These are phyloP conservation scores for Thumatha senex DNA, from an alignment of 2,888 invertebrate genomes.

Conservation along the genomic window DNA sequence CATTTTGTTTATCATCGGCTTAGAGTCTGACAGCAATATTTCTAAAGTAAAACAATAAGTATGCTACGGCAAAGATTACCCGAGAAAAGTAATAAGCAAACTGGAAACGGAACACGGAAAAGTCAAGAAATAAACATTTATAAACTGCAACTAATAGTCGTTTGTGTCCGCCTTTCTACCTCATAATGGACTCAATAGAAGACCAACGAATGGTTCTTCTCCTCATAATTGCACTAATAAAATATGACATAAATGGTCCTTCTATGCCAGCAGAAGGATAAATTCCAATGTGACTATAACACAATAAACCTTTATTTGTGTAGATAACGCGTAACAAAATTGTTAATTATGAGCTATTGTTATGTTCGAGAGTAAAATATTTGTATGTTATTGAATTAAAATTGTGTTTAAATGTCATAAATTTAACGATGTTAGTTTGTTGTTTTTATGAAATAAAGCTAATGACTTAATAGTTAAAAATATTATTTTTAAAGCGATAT, in stretches of 20 bases:
- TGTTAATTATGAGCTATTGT: constrained; percentile 17
- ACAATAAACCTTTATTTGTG: constrained; percentile 22
- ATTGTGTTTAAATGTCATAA: background rate
- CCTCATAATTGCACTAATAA: constrained; percentile 21
- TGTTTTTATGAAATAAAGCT: too few species aligned
- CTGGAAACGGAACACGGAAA: constrained; percentile 7
- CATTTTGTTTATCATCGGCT: too few species aligned
- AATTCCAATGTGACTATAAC: constrained; percentile 12
- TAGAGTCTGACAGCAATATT: too few species aligned
- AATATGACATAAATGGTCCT: constrained; percentile 25
- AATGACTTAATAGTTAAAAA: too few species aligned
- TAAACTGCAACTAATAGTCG: too few species aligned
- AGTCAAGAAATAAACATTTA: too few species aligned
- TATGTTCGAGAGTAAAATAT: constrained; percentile 11
- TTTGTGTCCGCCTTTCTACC: background rate
- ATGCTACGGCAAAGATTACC: too few species aligned
- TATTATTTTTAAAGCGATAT: too few species aligned
- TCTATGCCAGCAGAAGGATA: constrained; percentile 19
- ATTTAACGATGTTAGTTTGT: background rate
- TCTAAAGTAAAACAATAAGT: too few species aligned
- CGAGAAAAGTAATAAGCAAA: too few species aligned
- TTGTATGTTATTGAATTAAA: constrained; percentile 9
- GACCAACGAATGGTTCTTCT: background rate
- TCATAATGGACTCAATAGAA: background rate
- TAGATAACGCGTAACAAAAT: constrained; percentile 18